Conservation (phyloP, 2,113 vertebrate genomes). For the Halcyon senegalensis region DNA sequence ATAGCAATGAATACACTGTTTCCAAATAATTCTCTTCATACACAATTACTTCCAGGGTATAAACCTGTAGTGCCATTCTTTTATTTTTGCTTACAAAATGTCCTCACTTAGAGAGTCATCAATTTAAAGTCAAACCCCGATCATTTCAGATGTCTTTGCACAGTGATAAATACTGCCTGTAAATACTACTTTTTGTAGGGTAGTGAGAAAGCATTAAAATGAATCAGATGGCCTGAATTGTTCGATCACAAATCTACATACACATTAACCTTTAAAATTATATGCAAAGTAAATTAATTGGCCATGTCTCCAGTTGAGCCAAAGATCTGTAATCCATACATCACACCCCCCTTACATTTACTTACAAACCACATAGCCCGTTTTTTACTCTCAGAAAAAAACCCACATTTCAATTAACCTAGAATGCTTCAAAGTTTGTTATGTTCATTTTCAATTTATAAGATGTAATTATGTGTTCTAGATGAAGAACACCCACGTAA, state of each 20-base stretch:
- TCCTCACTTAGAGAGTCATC: background rate
- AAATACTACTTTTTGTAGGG: background rate
- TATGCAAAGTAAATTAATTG: background rate
- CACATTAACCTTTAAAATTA: background rate
- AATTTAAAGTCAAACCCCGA: background rate
- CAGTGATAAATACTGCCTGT: background rate
- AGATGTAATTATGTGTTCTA: background rate
- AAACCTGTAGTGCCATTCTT: background rate
- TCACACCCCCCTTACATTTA: background rate
- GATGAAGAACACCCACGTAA: background rate
- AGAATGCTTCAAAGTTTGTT: background rate
- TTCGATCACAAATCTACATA: background rate
- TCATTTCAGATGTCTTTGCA: background rate
- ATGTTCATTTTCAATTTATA: background rate
- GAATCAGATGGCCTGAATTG: background rate
- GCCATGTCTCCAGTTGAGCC: background rate
- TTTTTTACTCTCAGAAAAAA: background rate
- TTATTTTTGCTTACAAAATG: background rate
- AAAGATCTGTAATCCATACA: background rate
- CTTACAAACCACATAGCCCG: rapidly evolving
- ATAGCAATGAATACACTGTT: background rate
- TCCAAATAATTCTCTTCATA: background rate
- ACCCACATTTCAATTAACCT: background rate
- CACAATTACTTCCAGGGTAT: rapidly evolving
- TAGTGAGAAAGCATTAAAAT: background rate